phyloP scores from a whole-genome alignment of 2,888 invertebrate genomes.

The Nomada hirtipes region DNA sequence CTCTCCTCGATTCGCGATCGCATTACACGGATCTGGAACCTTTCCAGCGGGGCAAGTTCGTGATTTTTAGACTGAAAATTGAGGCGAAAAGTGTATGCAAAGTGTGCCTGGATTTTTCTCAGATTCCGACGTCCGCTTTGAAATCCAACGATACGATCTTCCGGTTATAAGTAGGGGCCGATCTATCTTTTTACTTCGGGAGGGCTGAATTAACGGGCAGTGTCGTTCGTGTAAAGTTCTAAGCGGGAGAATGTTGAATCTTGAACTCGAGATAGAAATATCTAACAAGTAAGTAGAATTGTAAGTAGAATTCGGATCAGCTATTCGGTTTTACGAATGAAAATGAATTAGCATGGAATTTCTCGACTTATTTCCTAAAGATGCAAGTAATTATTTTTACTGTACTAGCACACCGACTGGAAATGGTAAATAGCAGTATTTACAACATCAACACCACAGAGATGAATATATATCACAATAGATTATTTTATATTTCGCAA shows the following conservation, averaged over 20 bases:
- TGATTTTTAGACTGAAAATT: slow-evolving; percentile 72
- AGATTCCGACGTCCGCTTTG: slow-evolving; percentile 54
- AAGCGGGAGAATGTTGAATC: background rate
- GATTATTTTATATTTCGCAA: background rate
- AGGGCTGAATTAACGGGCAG: background rate
- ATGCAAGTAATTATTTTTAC: too few species aligned
- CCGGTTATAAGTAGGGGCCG: slow-evolving; percentile 37
- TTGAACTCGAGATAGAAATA: background rate
- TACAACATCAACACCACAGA: background rate
- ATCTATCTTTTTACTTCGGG: slow-evolving; percentile 23
- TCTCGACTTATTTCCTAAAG: too few species aligned
- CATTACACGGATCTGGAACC: slow-evolving; percentile 71
- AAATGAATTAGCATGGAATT: background rate
- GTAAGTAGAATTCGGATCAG: background rate
- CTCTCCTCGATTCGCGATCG: slow-evolving; percentile 69
- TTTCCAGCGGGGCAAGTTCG: slow-evolving; percentile 65
- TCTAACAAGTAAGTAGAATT: too few species aligned
- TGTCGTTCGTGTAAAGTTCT: background rate
- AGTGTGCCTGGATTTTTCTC: slow-evolving; percentile 66
- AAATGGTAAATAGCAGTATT: background rate
- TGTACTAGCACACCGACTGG: too few species aligned
- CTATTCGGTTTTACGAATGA: too few species aligned
- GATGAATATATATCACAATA: background rate
- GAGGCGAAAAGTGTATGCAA: slow-evolving; percentile 70
- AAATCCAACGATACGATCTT: slow-evolving; percentile 53